These are phyloP conservation scores for Luperina nickerlii DNA, from an alignment of 2,888 invertebrate species.

Conservation along the genomic window DNA sequence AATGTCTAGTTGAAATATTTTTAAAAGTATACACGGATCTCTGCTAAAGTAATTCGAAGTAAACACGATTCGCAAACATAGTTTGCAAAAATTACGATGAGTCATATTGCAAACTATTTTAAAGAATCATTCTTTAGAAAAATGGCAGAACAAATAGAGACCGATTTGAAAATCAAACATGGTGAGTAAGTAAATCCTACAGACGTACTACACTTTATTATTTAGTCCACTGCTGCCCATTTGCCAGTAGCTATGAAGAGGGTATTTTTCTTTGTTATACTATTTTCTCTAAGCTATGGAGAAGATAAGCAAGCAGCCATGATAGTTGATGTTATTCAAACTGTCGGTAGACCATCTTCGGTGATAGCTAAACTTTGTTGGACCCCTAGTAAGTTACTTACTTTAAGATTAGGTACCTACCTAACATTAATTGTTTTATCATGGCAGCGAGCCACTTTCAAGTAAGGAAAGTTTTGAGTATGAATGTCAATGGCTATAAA, in stretches of 20 bases:
- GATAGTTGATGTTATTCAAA: constrained; percentile 76
- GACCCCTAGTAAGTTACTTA: constrained; percentile 74
- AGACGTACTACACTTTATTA: not conserved
- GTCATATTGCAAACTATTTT: constrained; percentile 31
- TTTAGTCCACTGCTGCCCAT: constrained; percentile 9
- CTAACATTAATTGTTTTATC: not conserved
- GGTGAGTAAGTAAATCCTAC: not conserved
- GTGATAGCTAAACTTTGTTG: constrained; percentile 80
- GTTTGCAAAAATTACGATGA: constrained; percentile 48
- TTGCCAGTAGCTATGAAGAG: constrained; percentile 47
- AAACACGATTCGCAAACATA: constrained; percentile 45
- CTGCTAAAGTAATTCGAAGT: constrained; percentile 17
- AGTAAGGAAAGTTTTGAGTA: not conserved
- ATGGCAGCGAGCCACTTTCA: not conserved
- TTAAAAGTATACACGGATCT: constrained; percentile 18
- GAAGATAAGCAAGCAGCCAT: constrained; percentile 68
- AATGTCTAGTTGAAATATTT: not conserved
- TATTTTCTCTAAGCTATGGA: constrained; percentile 62
- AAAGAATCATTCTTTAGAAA: constrained; percentile 45
- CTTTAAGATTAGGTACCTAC: not conserved
- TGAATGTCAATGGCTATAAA: not conserved
- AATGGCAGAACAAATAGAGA: constrained; percentile 46
- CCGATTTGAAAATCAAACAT: constrained; percentile 64
- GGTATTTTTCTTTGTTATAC: constrained; percentile 47
- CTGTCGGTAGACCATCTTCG: constrained; percentile 75